Conservation (phyloP, 92 coral and sea anemone genomes). For the Plumapathes pennacea region DNA sequence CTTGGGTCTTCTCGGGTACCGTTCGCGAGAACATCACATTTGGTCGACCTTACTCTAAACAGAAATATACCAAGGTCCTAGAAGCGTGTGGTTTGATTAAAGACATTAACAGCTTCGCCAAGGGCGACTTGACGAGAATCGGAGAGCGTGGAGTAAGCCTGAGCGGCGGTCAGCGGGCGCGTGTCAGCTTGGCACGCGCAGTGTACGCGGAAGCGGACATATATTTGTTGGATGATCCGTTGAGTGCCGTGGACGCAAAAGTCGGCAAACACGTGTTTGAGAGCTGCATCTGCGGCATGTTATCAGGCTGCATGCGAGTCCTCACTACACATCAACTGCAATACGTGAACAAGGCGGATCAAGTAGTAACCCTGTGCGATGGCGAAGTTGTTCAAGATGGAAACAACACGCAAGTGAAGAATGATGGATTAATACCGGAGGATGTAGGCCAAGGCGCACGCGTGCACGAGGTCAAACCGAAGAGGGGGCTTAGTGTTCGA, state of each 20-base stretch:
- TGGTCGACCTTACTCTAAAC: constrained; percentile 29
- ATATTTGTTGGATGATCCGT: constrained; percentile 21
- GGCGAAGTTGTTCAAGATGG: constrained; percentile 19
- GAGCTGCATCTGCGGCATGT: constrained; percentile 46
- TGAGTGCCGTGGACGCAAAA: constrained; percentile 23
- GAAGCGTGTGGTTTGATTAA: constrained; percentile 50
- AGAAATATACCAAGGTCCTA: constrained; percentile 36
- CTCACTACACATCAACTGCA: constrained; percentile 57
- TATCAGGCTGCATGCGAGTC: constrained; percentile 34
- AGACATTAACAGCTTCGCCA: constrained; percentile 16
- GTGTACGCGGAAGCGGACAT: constrained; percentile 20
- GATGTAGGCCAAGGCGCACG: background rate
- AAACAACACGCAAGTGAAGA: background rate
- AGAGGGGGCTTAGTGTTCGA: background rate
- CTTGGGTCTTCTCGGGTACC: constrained; percentile 69
- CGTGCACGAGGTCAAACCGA: background rate
- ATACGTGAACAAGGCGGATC: constrained; percentile 26
- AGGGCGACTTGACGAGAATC: constrained; percentile 28
- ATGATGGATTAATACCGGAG: background rate
- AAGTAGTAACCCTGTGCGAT: constrained; percentile 20
- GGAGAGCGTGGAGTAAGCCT: constrained; percentile 32
- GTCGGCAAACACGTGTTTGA: constrained; percentile 16
- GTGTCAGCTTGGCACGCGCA: constrained; percentile 30
- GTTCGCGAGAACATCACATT: constrained; percentile 44
- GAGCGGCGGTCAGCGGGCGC: constrained; percentile 37